Conservation (phyloP, 2,888 invertebrate species). For the Tromatobia lineatoria region DNA sequence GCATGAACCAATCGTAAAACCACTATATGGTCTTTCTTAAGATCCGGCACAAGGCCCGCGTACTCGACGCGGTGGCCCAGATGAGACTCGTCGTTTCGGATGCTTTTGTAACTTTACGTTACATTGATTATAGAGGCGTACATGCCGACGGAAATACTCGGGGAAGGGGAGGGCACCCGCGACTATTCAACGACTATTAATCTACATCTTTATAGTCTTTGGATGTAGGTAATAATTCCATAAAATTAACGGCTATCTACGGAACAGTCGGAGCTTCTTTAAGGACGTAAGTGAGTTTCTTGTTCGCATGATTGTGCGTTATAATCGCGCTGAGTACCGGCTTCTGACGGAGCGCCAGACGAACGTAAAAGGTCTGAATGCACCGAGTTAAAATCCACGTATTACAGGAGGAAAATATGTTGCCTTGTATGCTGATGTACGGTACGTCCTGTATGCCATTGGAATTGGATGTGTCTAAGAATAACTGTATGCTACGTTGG, state of each 20-base stretch:
- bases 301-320: slow-evolving; percentile 59
- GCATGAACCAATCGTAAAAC: slow-evolving; percentile 59
- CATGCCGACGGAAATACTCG: slow-evolving; percentile 46
- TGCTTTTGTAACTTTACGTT: slow-evolving; percentile 66
- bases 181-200: slow-evolving; percentile 57
- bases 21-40: slow-evolving; percentile 37
- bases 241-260: slow-evolving; percentile 65
- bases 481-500: neutral
- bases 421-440: neutral
- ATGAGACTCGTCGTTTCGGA: slow-evolving; percentile 32
- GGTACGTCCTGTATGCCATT: neutral
- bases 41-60: slow-evolving; percentile 2
- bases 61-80: neutral
- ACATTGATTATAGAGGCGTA: slow-evolving; percentile 68
- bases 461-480: neutral
- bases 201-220: slow-evolving; percentile 59
- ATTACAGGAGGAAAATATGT: slow-evolving; percentile 4
- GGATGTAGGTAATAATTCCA: slow-evolving; percentile 55
- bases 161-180: slow-evolving; percentile 12
- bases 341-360: slow-evolving; percentile 12
- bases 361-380: slow-evolving; percentile 42
- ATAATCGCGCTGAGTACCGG: slow-evolving; percentile 9
- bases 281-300: slow-evolving; percentile 57
- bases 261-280: slow-evolving; percentile 51
- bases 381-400: slow-evolving; percentile 14